Evolutionary conservation across 2,797 vertebrate genomes (phyloP).

Genomic region (Alosa sapidissima): DNA sequence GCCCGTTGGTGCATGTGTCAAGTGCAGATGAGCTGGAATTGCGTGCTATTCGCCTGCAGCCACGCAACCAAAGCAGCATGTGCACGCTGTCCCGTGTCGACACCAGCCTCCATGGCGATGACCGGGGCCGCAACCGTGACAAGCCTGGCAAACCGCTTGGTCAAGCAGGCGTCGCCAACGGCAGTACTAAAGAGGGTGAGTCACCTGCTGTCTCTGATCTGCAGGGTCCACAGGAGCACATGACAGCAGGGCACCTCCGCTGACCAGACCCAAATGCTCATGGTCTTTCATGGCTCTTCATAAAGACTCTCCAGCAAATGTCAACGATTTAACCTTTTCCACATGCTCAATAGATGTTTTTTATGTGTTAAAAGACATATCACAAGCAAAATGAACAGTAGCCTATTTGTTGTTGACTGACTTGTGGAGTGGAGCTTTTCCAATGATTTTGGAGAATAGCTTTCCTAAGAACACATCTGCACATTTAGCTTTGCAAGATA

Average conservation of each 20-base stretch:
- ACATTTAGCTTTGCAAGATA: too few relatives aligned
- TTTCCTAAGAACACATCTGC: too few relatives aligned
- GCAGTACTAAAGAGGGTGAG: conserved; percentile 61
- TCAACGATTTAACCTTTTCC: too few relatives aligned
- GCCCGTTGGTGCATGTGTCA: conserved; percentile 86
- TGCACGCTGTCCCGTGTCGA: conserved; percentile 87
- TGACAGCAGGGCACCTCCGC: conserved; percentile 54
- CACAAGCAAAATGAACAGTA: too few relatives aligned
- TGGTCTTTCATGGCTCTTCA: neutral
- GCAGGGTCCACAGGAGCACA: neutral
- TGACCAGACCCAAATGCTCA: conserved; percentile 52
- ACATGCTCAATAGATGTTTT: too few relatives aligned
- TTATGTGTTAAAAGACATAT: too few relatives aligned
- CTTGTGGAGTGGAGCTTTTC: too few relatives aligned
- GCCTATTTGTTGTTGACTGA: too few relatives aligned
- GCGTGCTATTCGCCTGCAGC: conserved; percentile 77
- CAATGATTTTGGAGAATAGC: too few relatives aligned
- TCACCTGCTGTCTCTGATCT: conserved; percentile 65
- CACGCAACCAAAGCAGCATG: conserved; percentile 83
- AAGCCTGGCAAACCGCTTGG: conserved; percentile 68
- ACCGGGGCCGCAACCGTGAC: conserved; percentile 56
- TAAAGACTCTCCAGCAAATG: too few relatives aligned
- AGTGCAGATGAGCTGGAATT: conserved; percentile 89
- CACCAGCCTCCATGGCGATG: conserved; percentile 77
- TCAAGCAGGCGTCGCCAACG: conserved; percentile 48